Conservation (phyloP, 2,888 invertebrate genomes). For the Drosophila ochracea region DNA sequence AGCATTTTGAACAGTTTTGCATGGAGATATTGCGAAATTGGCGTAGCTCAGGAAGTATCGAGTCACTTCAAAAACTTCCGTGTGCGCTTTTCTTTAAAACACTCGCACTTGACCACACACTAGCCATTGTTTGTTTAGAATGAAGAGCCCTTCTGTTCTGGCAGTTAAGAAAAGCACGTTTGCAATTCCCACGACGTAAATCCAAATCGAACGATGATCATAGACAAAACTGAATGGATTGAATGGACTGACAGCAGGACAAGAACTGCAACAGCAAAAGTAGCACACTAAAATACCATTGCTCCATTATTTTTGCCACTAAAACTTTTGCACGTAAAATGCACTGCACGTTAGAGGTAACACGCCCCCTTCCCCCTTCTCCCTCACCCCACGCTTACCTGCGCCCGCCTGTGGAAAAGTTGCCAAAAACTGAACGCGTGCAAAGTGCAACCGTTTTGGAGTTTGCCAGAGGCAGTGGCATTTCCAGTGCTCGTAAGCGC, state of each 20-base stretch:
- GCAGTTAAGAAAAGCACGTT: not conserved
- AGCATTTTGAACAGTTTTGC: not conserved
- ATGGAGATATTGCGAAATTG: not conserved
- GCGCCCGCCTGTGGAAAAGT: not conserved
- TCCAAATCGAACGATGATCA: constrained; percentile 57
- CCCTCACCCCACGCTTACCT: not conserved
- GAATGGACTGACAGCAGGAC: constrained; percentile 33
- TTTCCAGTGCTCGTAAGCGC: constrained; percentile 53
- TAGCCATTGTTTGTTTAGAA: not conserved
- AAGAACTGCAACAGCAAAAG: constrained; percentile 21
- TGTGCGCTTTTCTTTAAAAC: not conserved
- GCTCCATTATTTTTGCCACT: constrained; percentile 79
- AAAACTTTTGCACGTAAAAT: constrained; percentile 75
- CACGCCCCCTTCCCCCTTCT: constrained; percentile 17
- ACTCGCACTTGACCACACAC: not conserved
- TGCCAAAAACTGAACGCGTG: constrained; percentile 47
- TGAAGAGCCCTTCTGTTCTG: not conserved
- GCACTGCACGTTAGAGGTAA: constrained; percentile 68
- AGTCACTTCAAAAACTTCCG: not conserved
- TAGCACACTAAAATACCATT: constrained; percentile 60
- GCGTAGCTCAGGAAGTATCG: not conserved
- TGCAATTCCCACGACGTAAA: constrained; percentile 9
- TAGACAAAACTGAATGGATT: constrained; percentile 32
- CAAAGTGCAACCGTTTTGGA: constrained; percentile 20
- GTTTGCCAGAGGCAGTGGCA: constrained; percentile 48